These are phyloP conservation scores for Phytoseiulus persimilis DNA, from an alignment of 2,888 invertebrate species.

Conservation along the genomic window DNA sequence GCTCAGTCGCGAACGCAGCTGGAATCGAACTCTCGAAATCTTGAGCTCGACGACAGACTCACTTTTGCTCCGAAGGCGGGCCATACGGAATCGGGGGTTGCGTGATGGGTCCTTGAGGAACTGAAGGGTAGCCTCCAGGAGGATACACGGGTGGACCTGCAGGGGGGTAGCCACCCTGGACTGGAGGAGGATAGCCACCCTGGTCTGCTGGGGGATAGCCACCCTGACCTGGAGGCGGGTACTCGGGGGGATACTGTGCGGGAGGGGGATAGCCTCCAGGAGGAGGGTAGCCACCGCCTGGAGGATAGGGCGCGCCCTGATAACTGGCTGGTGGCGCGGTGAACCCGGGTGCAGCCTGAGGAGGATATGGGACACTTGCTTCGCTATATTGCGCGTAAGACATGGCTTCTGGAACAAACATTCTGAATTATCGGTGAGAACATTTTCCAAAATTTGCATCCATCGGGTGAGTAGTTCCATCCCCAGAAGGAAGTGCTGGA, in stretches of 20 bases:
- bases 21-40: no score
- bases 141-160: not conserved
- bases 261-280: constrained; percentile 40
- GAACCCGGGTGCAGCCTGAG: not conserved
- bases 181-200: constrained; percentile 41
- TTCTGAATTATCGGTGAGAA: no score
- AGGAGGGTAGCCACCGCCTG: not conserved
- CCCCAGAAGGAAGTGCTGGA: no score
- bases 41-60: not conserved
- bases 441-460: no score
- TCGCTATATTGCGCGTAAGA: not conserved
- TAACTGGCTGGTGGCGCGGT: not conserved
- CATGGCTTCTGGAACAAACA: not conserved
- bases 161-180: not conserved
- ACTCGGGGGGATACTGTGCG: constrained; percentile 43
- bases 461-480: no score
- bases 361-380: not conserved
- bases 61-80: not conserved
- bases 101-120: no score
- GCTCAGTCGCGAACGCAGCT: no score
- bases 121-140: no score
- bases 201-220: constrained; percentile 47
- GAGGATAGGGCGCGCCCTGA: not conserved
- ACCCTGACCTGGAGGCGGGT: constrained; percentile 42
- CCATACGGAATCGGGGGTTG: not conserved